Conservation (phyloP, 2,113 vertebrate species). For the Chaetura pelagica region DNA sequence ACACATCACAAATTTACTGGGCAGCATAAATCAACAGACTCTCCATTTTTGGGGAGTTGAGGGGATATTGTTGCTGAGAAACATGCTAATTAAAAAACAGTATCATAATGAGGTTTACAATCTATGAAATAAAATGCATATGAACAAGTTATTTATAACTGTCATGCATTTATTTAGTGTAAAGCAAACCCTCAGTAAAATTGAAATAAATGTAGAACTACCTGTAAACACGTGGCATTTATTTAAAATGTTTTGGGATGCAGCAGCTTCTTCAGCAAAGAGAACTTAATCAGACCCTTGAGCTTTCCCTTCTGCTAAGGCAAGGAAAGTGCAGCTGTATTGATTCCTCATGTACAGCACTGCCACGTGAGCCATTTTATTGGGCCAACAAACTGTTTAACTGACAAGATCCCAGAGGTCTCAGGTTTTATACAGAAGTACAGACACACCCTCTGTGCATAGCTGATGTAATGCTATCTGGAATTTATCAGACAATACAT, state of each 20-base stretch:
- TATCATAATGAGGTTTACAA: neutral
- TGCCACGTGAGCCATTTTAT: conserved; percentile 18
- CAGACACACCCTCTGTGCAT: neutral
- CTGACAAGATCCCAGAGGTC: conserved; percentile 26
- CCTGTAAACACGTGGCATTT: neutral
- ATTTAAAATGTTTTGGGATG: neutral
- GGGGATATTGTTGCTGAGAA: neutral
- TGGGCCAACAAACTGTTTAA: conserved; percentile 47
- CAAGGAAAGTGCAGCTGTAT: conserved; percentile 30
- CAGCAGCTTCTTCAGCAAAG: conserved; percentile 13
- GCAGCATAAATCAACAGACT: neutral
- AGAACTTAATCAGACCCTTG: conserved; percentile 44
- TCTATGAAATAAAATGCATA: neutral
- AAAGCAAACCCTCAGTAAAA: neutral
- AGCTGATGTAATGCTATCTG: neutral
- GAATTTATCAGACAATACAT: neutral
- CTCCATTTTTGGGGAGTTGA: neutral
- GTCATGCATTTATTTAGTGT: neutral
- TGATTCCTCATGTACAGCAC: conserved; percentile 27
- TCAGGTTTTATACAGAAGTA: neutral
- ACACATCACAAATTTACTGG: neutral
- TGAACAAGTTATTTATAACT: neutral
- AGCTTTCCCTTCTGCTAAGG: conserved; percentile 44
- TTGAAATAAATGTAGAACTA: neutral
- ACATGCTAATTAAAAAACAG: neutral